A percentile compares a stretch with the other conserved stretches of the same genome.
These are phyloP conservation scores for Nymphalis c-album DNA, from an alignment of 2,888 invertebrate species.

Conservation along the genomic window DNA sequence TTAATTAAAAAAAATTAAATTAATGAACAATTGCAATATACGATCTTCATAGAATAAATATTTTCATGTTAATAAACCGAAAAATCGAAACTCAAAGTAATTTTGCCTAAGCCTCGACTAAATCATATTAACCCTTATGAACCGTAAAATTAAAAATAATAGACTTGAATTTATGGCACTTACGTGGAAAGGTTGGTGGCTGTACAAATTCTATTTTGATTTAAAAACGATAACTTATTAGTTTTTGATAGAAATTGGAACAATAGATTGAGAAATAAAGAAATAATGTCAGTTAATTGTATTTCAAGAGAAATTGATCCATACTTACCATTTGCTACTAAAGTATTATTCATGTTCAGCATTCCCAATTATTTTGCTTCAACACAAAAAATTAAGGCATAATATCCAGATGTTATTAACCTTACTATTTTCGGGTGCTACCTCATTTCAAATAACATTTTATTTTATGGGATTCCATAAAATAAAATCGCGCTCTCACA, in stretches of 20 bases:
- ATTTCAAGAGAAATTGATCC: slow-evolving; percentile 25
- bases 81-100: slow-evolving; percentile 1
- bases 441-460: slow-evolving; percentile 65
- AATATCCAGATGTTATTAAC: slow-evolving; percentile 64
- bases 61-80: neutral
- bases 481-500: slow-evolving; percentile 58
- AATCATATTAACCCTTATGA: slow-evolving; percentile 13
- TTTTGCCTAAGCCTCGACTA: slow-evolving; percentile 2
- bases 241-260: neutral
- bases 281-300: slow-evolving; percentile 18
- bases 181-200: neutral
- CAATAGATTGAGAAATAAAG: slow-evolving; percentile 2
- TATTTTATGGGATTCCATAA: slow-evolving; percentile 32
- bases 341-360: slow-evolving; percentile 73
- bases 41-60: neutral
- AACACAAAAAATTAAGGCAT: slow-evolving; percentile 73
- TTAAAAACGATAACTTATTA: neutral
- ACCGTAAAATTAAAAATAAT: slow-evolving; percentile 6
- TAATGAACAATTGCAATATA: neutral
- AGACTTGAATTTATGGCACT: neutral
- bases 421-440: slow-evolving; percentile 61
- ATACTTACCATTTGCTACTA: slow-evolving; percentile 73
- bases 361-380: slow-evolving; percentile 65
- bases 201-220: neutral
- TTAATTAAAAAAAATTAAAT: too few relatives aligned